A percentile compares a stretch with the other conserved stretches of the same genome.
phyloP scores from a whole-genome alignment of 2,888 invertebrate species.

The Cantharis lateralis region DNA sequence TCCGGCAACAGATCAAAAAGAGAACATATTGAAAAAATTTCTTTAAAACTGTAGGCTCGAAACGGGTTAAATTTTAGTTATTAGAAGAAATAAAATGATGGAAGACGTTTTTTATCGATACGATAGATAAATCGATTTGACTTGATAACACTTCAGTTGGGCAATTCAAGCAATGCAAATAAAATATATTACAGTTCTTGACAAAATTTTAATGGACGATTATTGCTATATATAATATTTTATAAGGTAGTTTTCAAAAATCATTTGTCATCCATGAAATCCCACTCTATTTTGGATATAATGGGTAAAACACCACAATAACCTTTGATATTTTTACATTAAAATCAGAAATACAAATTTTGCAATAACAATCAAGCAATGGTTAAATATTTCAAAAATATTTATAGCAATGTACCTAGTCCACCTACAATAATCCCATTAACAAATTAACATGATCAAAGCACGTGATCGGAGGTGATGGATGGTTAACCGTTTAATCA shows the following conservation, averaged over 20 bases:
- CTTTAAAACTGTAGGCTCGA: too few relatives aligned
- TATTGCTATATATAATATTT: too few relatives aligned
- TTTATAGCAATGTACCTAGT: background rate
- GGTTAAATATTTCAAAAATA: background rate
- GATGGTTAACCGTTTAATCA: background rate
- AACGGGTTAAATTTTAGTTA: too few relatives aligned
- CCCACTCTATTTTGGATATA: background rate
- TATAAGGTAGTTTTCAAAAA: background rate
- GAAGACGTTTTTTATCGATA: background rate
- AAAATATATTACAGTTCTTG: background rate
- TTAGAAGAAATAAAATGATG: background rate
- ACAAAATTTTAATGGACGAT: too few relatives aligned
- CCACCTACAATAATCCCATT: background rate
- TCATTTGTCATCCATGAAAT: background rate
- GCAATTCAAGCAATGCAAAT: background rate
- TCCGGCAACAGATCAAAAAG: too few relatives aligned
- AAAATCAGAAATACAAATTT: background rate
- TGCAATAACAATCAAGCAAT: background rate
- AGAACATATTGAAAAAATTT: too few relatives aligned
- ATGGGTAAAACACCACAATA: too few relatives aligned
- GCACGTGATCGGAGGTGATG: background rate
- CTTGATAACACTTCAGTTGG: background rate
- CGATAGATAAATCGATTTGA: background rate
- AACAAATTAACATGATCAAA: background rate
- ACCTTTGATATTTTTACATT: too few relatives aligned